Evolutionary conservation across 2,888 invertebrate species (phyloP), one percentile per base, ranked within the genome.

Genomic region (Drosophila vallismaia): DNA sequence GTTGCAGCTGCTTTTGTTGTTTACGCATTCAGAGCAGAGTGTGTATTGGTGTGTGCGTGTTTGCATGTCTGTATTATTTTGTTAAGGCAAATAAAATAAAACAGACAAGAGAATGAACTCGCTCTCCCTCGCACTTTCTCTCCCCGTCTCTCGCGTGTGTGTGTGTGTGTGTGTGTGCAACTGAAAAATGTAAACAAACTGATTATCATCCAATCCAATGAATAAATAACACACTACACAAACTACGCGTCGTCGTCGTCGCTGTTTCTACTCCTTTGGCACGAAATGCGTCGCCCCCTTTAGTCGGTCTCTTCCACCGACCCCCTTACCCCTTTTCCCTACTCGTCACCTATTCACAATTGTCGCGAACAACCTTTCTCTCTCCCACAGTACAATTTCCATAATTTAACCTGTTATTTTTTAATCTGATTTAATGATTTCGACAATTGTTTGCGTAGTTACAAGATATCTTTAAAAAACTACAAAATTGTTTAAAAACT

Each of bases 161-260:
- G 45, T 68, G 76, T 78, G 14, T 40, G 45, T 56, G 51, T 48
- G 45, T 68, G 76, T 78, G 76, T 83, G 79, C 84, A 79, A 88
- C 89, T 86, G 82, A 86, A 89, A 89, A 89, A 88, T 90, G 89
- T 90, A 89, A 89, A 90, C 89, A 89, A 90, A 89, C 90, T 89
- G 89, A 89, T 89, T 89, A 89, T 89, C 89, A 89, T 87, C 86
- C 88, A 86, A 88, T 85, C 87, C 89, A 90, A 88, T 88, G 88
- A 89, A 90, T 89, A 89, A 89, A 89, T 88, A 89, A 89, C 76
- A 72, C 68, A 74, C 75, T 62, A 62, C 59, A 56, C 71, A 71
- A 70, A 71, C 70, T 62, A 56, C 74, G 62, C 60, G 64, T 53
- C 56, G 59, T 53, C 54, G 62, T 73, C 72, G 55, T 49, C 49